Conservation (phyloP, 2,888 invertebrate species). For the Lasioglossum leucozonium region DNA sequence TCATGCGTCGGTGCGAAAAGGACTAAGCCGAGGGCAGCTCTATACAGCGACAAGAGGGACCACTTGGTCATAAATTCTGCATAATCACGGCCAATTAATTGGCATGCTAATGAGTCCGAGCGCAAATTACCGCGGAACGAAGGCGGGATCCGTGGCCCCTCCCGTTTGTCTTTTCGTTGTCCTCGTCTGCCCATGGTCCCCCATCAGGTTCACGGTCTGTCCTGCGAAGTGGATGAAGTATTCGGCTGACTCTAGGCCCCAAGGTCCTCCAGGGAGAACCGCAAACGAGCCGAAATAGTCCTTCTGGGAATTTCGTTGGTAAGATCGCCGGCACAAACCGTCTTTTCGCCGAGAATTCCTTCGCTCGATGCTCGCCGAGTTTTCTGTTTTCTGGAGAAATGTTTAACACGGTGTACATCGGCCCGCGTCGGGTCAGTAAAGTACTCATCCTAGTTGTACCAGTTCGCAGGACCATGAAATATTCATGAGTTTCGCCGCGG, state of each 20-base stretch:
- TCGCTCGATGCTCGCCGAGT: background rate
- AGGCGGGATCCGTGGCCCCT: constrained; percentile 43
- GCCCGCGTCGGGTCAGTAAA: constrained; percentile 29
- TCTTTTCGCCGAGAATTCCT: constrained; percentile 47
- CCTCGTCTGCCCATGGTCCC: background rate
- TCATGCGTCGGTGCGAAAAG: constrained; percentile 9
- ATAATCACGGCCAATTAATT: constrained; percentile 71
- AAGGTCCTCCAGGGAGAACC: constrained; percentile 67
- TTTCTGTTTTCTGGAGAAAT: constrained; percentile 18
- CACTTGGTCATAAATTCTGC: constrained; percentile 63
- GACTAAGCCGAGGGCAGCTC: constrained; percentile 7
- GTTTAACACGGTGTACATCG: constrained; percentile 23
- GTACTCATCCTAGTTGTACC: constrained; percentile 33
- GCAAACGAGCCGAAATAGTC: constrained; percentile 73
- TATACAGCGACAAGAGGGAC: constrained; percentile 31
- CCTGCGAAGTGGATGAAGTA: constrained; percentile 2
- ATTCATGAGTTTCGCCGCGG: constrained; percentile 43
- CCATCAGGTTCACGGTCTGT: background rate
- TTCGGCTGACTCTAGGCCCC: constrained; percentile 34
- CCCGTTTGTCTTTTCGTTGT: background rate
- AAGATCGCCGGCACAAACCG: constrained; percentile 43
- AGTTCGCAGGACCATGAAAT: constrained; percentile 41
- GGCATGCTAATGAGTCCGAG: constrained; percentile 70
- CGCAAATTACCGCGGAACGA: constrained; percentile 60
- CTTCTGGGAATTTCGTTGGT: constrained; percentile 68